Conservation (phyloP, 2,888 invertebrate species). For the Ophion obscuratus region DNA sequence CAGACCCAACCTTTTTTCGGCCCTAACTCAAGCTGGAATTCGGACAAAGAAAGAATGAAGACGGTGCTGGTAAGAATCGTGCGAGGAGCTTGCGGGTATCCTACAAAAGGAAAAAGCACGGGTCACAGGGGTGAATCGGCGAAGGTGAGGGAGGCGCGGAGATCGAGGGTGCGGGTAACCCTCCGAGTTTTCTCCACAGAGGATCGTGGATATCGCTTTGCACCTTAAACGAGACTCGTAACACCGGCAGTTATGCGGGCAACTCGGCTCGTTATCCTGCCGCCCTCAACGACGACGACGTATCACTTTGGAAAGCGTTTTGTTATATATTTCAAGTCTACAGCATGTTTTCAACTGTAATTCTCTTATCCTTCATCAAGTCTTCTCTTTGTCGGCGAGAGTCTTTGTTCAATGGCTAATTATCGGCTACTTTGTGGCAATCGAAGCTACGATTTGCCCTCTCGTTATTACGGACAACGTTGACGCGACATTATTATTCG, state of each 20-base stretch:
- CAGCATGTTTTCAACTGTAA: slow-evolving; percentile 69
- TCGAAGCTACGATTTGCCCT: slow-evolving; percentile 7
- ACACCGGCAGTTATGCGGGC: slow-evolving; percentile 60
- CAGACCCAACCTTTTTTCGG: slow-evolving; percentile 16
- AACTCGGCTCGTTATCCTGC: slow-evolving; percentile 40
- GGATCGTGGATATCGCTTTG: slow-evolving; percentile 30
- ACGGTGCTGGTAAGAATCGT: slow-evolving; percentile 46
- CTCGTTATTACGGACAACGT: not conserved
- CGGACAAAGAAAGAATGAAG: slow-evolving; percentile 30
- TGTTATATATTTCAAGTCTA: slow-evolving; percentile 29
- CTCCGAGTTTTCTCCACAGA: slow-evolving; percentile 19
- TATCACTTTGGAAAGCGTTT: slow-evolving; percentile 46
- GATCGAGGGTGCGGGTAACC: slow-evolving; percentile 39
- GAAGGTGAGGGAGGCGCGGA: not conserved
- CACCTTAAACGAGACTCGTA: slow-evolving; percentile 36
- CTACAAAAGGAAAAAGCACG: slow-evolving; percentile 6
- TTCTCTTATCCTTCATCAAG: slow-evolving; percentile 60
- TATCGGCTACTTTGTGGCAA: slow-evolving; percentile 12
- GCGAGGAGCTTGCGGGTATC: slow-evolving; percentile 47
- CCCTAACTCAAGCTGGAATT: slow-evolving; percentile 15
- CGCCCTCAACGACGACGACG: slow-evolving; percentile 8
- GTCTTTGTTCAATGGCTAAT: slow-evolving; percentile 6
- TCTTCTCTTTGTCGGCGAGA: not conserved
- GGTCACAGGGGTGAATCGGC: slow-evolving; percentile 15
- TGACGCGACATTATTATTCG: not conserved